Conservation (phyloP, 1,140 invertebrate species). For the Papilio polyxenes region DNA sequence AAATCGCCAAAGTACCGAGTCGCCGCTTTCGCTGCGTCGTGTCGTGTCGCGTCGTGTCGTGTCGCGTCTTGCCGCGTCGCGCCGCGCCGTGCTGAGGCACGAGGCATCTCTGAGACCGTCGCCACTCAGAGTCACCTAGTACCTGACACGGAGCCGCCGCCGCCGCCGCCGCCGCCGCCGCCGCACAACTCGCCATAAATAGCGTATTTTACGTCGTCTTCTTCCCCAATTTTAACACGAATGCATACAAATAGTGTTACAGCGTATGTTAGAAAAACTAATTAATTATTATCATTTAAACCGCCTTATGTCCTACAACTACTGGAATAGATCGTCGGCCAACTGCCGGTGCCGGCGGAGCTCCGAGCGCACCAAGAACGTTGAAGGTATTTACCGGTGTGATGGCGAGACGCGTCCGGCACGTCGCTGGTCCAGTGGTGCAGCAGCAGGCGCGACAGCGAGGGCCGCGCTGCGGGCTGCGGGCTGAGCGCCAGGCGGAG, state of each 20-base stretch:
- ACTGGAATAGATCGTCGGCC: too few species aligned
- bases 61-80: neutral
- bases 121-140: conserved; percentile 91
- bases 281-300: too few species aligned
- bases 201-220: neutral
- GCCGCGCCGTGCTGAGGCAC: conserved; percentile 54
- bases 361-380: too few species aligned
- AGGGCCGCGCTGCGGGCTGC: conserved; percentile 37
- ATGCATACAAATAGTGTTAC: too few species aligned
- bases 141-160: conserved; percentile 82
- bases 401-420: conserved; percentile 14
- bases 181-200: neutral
- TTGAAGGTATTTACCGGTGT: conserved; percentile 29
- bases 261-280: too few species aligned
- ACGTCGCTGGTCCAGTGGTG: neutral
- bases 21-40: conserved; percentile 51
- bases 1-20: conserved; percentile 93
- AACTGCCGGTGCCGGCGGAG: too few species aligned
- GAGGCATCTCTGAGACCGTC: conserved; percentile 75
- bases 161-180: conserved; percentile 7
- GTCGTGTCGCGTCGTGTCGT: neutral
- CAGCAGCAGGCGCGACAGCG: conserved; percentile 39
- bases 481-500: neutral
- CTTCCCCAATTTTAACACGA: neutral
- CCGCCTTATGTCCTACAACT: too few species aligned